Percentiles rank a stretch among this genome's conserved stretches.
These are phyloP conservation scores for Gadopsis marmoratus DNA, from an alignment of 2,797 vertebrate genomes.

Conservation along the genomic window DNA sequence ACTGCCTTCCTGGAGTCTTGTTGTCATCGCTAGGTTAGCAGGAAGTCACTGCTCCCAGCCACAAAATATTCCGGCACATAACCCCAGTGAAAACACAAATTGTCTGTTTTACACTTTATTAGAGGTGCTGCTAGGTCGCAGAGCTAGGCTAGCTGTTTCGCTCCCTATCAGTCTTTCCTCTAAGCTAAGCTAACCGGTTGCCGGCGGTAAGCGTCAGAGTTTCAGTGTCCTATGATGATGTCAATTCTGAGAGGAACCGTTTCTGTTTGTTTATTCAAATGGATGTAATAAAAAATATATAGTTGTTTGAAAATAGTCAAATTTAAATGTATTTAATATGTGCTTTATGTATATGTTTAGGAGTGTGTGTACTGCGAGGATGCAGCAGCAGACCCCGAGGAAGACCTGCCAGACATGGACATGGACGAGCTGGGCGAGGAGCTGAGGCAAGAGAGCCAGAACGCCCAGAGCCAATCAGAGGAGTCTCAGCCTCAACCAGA, in stretches of 20 bases:
- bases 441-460: constrained; percentile 69
- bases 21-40: background rate
- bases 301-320: background rate
- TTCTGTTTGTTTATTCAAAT: too few relatives aligned
- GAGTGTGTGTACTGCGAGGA: constrained; percentile 86
- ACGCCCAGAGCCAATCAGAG: constrained; percentile 65
- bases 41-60: background rate
- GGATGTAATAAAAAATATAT: background rate
- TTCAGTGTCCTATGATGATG: background rate
- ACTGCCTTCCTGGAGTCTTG: background rate
- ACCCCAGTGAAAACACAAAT: background rate
- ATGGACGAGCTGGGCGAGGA: constrained; percentile 84
- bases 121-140: background rate
- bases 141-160: background rate
- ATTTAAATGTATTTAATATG: background rate
- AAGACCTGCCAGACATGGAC: constrained; percentile 86
- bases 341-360: constrained; percentile 58
- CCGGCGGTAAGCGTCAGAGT: too few relatives aligned
- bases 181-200: background rate
- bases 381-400: constrained; percentile 76
- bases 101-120: background rate
- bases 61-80: background rate
- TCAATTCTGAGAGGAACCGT: background rate
- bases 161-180: background rate
- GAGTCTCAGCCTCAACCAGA: constrained; percentile 44